Evolutionary conservation across 2,888 invertebrate species (phyloP), one percentile per base, ranked within the genome.

Genomic region (Pseudococcus viburni): DNA sequence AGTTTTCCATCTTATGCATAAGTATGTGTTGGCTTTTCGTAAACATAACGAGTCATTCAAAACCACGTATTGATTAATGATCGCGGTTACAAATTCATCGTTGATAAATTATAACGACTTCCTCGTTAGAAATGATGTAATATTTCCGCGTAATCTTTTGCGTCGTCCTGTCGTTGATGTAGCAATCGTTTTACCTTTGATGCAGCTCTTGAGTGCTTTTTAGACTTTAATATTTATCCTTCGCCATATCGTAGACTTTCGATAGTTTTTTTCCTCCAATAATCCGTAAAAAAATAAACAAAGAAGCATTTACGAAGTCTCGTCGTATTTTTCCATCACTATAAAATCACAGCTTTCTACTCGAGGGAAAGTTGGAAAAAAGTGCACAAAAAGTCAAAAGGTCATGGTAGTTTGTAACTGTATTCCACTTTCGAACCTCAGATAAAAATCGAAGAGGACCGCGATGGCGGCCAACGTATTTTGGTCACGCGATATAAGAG

Each of bases 391-490:
- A 39, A 77, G 77, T 77, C 77, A 77, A 77, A 77, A 77, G 77
- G 77, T 77, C 77, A 77, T 39, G 39, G 39, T 39, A 39, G 77
- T 77, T 77, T 12, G 77, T 33, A 39, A 77, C 39, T 17, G 17
- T 77, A 39, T 39, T 77, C 77, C 39, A 77, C 33, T 77, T 77
- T 77, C 12, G 15, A 39, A 17, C 77, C n/a, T 39, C 12, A 77
- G 77, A 77, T 77, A 77, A 77, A 77, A 39, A 77, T 39, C 77
- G 77, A 77, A 77, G 77, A 77, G 77, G 77, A 77, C 77, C 77
- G 77, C 77, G 15, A 39, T 77, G 39, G 39, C 77, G 77, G 77
- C 77, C 77, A 77, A 77, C 39, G 77, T 77, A 39, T 77, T 77
- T 77, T 42, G 77, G 77, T 77, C 77, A 77, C 77, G 77, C 77